Evolutionary conservation across 2,113 vertebrate species (phyloP).

Genomic region (Bufo bufo): DNA sequence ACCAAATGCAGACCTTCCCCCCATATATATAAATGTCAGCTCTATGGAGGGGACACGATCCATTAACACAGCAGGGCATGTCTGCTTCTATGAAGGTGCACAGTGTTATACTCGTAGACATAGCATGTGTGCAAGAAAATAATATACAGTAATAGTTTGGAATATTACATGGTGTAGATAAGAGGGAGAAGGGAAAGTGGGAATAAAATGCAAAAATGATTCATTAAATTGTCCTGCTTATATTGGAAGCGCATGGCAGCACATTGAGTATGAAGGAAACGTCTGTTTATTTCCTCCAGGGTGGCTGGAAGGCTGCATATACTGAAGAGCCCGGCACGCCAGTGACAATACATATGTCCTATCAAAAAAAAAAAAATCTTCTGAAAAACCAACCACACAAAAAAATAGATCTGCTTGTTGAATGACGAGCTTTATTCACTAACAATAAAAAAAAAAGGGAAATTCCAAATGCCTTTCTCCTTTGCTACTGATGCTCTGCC

Average conservation of each 20-base stretch:
- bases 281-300: slow-evolving; percentile 71
- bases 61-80: too few relatives aligned
- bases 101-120: neutral
- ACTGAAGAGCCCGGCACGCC: slow-evolving; percentile 68
- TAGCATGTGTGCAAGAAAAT: neutral
- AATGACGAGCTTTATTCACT: too few relatives aligned
- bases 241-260: slow-evolving; percentile 67
- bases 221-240: slow-evolving; percentile 67
- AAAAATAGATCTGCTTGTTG: too few relatives aligned
- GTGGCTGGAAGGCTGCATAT: slow-evolving; percentile 68
- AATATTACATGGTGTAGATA: neutral
- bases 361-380: slow-evolving; percentile 58
- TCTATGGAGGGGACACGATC: too few relatives aligned
- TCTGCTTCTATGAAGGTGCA: too few relatives aligned
- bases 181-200: neutral
- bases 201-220: slow-evolving; percentile 69
- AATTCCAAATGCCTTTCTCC: too few relatives aligned
- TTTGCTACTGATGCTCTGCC: too few relatives aligned
- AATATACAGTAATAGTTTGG: neutral
- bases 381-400: neutral
- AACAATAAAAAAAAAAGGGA: too few relatives aligned
- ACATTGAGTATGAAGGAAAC: slow-evolving; percentile 67
- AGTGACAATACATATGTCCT: slow-evolving; percentile 63
- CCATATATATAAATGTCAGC: too few relatives aligned
- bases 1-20: too few relatives aligned